Evolutionary conservation across 2,888 invertebrate genomes (phyloP).

Genomic region (Gortyna flavago): DNA sequence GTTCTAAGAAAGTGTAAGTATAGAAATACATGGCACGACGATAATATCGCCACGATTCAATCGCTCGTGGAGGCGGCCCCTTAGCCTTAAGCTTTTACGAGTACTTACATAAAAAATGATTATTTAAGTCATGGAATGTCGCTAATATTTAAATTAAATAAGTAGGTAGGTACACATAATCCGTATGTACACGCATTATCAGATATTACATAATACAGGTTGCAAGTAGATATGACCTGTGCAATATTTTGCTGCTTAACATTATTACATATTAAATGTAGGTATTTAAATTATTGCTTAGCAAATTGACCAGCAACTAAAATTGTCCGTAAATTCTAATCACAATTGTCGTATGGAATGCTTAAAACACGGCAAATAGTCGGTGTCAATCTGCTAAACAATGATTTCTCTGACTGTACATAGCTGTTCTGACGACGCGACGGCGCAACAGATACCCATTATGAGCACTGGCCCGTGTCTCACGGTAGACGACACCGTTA

Average conservation of each 20-base stretch:
- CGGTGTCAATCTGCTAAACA: background rate
- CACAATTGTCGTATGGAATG: background rate
- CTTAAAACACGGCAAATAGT: background rate
- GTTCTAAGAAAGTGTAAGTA: no score
- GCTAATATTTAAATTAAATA: conserved; percentile 7
- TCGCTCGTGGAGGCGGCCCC: no score
- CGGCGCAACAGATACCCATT: background rate
- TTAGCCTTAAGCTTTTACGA: background rate
- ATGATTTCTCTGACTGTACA: background rate
- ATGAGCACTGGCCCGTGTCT: background rate
- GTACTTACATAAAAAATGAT: conserved; percentile 5
- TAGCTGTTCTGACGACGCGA: background rate
- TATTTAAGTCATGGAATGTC: conserved; percentile 38
- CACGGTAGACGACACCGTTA: background rate
- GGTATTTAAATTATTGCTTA: background rate
- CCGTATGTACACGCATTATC: background rate
- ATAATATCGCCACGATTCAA: no score
- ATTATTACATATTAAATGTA: background rate
- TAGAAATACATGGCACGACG: no score
- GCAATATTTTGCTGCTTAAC: background rate
- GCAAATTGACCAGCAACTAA: background rate
- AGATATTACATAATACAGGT: background rate
- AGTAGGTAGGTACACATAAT: background rate
- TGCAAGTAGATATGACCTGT: background rate
- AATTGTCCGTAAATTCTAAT: background rate